These are phyloP conservation scores for Smittia sp. DNA, from an alignment of 2,888 invertebrate species.

Conservation along the genomic window DNA sequence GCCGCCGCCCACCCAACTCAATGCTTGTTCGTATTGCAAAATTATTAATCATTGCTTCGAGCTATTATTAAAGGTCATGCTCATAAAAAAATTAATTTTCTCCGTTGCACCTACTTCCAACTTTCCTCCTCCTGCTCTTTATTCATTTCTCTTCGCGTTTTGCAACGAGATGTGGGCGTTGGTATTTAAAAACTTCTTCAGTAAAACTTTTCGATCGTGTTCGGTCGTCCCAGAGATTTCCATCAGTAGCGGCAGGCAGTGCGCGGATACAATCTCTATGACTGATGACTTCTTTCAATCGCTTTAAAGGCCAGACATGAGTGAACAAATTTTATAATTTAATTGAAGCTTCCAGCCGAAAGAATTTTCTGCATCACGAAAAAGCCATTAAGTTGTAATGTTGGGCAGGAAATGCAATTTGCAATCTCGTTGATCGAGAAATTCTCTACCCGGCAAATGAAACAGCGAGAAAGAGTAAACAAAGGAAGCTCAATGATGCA, in stretches of 20 bases:
- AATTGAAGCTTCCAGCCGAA: constrained; percentile 2
- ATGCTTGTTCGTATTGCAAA: neutral
- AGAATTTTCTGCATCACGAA: neutral
- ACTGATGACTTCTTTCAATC: neutral
- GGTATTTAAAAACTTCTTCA: constrained; percentile 4
- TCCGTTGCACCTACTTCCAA: constrained; percentile 10
- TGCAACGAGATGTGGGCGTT: constrained; percentile 22
- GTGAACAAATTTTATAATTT: neutral
- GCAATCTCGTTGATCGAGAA: neutral
- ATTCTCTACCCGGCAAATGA: neutral
- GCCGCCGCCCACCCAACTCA: too few relatives aligned
- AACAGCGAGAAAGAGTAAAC: too few relatives aligned
- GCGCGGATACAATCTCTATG: too few relatives aligned
- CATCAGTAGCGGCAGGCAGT: too few relatives aligned
- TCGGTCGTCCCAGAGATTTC: too few relatives aligned
- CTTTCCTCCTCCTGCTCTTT: neutral
- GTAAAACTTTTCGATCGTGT: neutral
- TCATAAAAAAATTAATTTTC: constrained; percentile 30
- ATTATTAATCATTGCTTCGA: constrained; percentile 32
- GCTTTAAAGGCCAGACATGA: constrained; percentile 10
- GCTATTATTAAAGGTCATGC: constrained; percentile 17
- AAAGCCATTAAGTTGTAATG: neutral
- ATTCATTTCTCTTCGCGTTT: neutral
- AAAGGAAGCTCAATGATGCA: neutral
- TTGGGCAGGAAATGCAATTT: constrained; percentile 1